Percentiles rank a stretch among this genome's conserved stretches.
Evolutionary conservation across 64 coral and sea anemone species (phyloP).

Genomic region (Catalaphyllia jardinei): DNA sequence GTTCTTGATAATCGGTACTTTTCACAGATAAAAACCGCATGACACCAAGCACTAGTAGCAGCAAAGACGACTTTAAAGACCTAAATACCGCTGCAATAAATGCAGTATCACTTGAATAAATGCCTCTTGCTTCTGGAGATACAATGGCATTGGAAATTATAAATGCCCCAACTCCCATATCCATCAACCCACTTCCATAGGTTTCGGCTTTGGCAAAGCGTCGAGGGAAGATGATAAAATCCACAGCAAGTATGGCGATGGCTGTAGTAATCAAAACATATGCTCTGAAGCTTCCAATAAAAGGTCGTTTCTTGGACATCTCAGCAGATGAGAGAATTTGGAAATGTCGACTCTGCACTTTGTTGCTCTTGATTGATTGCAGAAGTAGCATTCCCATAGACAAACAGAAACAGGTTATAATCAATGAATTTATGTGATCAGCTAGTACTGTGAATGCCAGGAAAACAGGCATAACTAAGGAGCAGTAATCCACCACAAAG

Average conservation of each 20-base stretch:
- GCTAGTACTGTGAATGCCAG: slow-evolving; percentile 77
- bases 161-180: slow-evolving; percentile 94
- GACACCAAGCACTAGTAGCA: slow-evolving; percentile 73
- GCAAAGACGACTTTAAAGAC: slow-evolving; percentile 62
- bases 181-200: slow-evolving; percentile 92
- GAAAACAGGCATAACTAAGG: slow-evolving; percentile 70
- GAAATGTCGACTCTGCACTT: background rate
- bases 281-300: slow-evolving; percentile 81
- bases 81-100: slow-evolving; percentile 37
- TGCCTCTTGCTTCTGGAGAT: slow-evolving; percentile 73
- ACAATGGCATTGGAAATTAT: slow-evolving; percentile 97
- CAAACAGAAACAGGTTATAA: slow-evolving; percentile 27
- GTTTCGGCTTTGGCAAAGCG: slow-evolving; percentile 97
- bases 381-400: slow-evolving; percentile 32
- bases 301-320: slow-evolving; percentile 54
- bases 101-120: background rate
- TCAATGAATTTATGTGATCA: slow-evolving; percentile 43
- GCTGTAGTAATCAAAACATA: slow-evolving; percentile 92
- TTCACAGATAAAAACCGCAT: slow-evolving; percentile 75
- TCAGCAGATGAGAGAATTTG: slow-evolving; percentile 17
- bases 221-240: slow-evolving; percentile 89
- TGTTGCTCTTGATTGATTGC: background rate
- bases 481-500: slow-evolving; percentile 59
- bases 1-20: slow-evolving; percentile 93
- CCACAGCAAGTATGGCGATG: slow-evolving; percentile 90